phyloP scores from a whole-genome alignment of 1,140 invertebrate genomes.

The Elymnias hypermnestra region DNA sequence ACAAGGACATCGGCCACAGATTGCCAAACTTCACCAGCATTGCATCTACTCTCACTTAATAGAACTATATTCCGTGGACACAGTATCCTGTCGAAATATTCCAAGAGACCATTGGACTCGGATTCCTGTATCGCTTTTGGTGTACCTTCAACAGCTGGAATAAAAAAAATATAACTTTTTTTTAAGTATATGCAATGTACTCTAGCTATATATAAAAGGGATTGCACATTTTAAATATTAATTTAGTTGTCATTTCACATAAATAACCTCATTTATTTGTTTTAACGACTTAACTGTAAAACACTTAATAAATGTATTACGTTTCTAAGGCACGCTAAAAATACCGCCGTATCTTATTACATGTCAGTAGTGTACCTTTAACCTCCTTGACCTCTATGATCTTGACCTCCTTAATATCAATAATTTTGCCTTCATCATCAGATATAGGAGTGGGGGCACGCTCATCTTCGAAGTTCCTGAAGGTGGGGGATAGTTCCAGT shows the following conservation, averaged over 20 bases:
- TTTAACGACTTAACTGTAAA: too few relatives aligned
- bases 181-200: background rate
- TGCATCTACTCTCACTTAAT: slow-evolving; percentile 25
- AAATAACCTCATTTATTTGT: too few relatives aligned
- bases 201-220: background rate
- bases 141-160: slow-evolving; percentile 6
- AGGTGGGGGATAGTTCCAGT: slow-evolving; percentile 6
- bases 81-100: slow-evolving; percentile 52
- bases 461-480: slow-evolving; percentile 38
- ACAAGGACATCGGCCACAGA: slow-evolving; percentile 44
- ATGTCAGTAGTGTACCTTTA: slow-evolving; percentile 8
- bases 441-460: slow-evolving; percentile 33
- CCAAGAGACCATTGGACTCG: slow-evolving; percentile 24
- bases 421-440: slow-evolving; percentile 27
- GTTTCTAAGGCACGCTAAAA: too few relatives aligned
- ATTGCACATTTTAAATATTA: background rate
- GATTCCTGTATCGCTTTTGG: slow-evolving; percentile 8
- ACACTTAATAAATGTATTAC: too few relatives aligned
- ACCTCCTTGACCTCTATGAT: slow-evolving; percentile 1
- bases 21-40: slow-evolving; percentile 42
- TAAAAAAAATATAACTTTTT: background rate
- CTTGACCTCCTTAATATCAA: slow-evolving; percentile 9
- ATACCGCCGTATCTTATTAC: too few relatives aligned
- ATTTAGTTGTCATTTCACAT: background rate
- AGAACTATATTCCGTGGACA: slow-evolving; percentile 59